A percentile compares a stretch with the other conserved stretches of the same genome.
phyloP scores from a whole-genome alignment of 2,888 invertebrate genomes.

The Scrobipalpa atriplicella region DNA sequence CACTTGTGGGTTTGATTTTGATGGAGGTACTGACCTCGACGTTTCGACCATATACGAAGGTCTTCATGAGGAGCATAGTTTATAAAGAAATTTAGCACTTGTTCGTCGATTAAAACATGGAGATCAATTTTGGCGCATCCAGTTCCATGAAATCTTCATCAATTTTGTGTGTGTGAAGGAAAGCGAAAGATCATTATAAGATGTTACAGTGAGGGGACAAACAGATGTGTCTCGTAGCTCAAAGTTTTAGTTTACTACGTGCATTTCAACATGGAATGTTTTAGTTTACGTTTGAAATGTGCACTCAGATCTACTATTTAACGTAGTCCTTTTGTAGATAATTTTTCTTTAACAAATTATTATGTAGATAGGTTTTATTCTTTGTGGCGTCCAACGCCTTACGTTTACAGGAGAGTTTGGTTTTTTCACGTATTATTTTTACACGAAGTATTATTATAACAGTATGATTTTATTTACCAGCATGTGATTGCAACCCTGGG shows the following conservation, averaged over 20 bases:
- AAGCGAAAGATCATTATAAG: constrained; percentile 10
- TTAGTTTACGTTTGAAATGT: constrained; percentile 3
- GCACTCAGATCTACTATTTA: neutral
- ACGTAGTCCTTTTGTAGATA: neutral
- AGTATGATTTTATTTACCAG: constrained; percentile 9
- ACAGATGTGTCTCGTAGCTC: constrained; percentile 10
- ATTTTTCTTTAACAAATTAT: neutral
- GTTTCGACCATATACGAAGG: too few species aligned
- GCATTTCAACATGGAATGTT: neutral
- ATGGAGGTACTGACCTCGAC: too few species aligned
- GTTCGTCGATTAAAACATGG: too few species aligned
- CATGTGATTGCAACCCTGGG: neutral
- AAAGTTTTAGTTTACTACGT: neutral
- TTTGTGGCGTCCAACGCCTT: neutral
- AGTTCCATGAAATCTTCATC: neutral
- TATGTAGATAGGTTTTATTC: constrained; percentile 7
- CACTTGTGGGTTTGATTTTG: too few species aligned
- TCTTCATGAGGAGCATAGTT: too few species aligned
- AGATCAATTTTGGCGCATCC: too few species aligned
- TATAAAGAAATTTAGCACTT: too few species aligned
- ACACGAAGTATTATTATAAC: constrained; percentile 43
- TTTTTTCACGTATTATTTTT: constrained; percentile 30
- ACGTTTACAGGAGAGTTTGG: neutral
- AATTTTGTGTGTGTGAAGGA: constrained; percentile 3
- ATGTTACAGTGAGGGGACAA: constrained; percentile 1